Evolutionary conservation across 2,888 invertebrate genomes (phyloP).

Genomic region (Homarus gammarus): DNA sequence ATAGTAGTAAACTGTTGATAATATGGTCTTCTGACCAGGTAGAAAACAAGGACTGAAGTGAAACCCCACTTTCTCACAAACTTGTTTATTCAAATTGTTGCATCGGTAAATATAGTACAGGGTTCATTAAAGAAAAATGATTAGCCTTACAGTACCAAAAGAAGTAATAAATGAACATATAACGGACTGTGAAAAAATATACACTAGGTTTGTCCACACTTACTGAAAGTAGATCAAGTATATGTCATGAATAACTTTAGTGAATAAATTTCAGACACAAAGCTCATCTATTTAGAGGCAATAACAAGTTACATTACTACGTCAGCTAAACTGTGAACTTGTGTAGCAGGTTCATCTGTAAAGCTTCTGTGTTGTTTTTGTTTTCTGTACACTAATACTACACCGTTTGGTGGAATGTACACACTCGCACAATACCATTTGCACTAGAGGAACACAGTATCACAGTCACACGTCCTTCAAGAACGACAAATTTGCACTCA

Average conservation of each 20-base stretch:
- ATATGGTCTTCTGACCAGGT: too few species aligned
- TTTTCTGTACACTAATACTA: slow-evolving; percentile 74
- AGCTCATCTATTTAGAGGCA: slow-evolving; percentile 49
- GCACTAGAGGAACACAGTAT: slow-evolving; percentile 71
- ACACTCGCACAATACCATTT: slow-evolving; percentile 64
- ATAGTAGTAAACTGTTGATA: too few species aligned
- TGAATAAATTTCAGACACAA: slow-evolving; percentile 35
- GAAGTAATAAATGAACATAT: slow-evolving; percentile 60
- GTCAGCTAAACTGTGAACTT: slow-evolving; percentile 65
- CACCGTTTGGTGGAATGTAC: slow-evolving; percentile 71
- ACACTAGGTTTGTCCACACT: slow-evolving; percentile 66
- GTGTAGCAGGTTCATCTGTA: slow-evolving; percentile 57
- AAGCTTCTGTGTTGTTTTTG: slow-evolving; percentile 66
- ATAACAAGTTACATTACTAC: slow-evolving; percentile 63
- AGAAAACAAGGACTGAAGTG: too few species aligned
- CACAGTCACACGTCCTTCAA: slow-evolving; percentile 73
- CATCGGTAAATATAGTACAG: slow-evolving; percentile 62
- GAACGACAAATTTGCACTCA: slow-evolving; percentile 63
- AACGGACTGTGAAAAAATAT: slow-evolving; percentile 69
- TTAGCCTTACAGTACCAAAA: slow-evolving; percentile 55
- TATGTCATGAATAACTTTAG: slow-evolving; percentile 32
- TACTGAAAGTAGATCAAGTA: slow-evolving; percentile 50
- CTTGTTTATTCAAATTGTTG: slow-evolving; percentile 70
- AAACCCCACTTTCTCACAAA: slow-evolving; percentile 53
- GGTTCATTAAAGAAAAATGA: slow-evolving; percentile 58